A percentile compares a stretch with the other conserved stretches of the same genome.
These are phyloP conservation scores for Amiota communis DNA, from an alignment of 2,888 invertebrate species.

Conservation along the genomic window DNA sequence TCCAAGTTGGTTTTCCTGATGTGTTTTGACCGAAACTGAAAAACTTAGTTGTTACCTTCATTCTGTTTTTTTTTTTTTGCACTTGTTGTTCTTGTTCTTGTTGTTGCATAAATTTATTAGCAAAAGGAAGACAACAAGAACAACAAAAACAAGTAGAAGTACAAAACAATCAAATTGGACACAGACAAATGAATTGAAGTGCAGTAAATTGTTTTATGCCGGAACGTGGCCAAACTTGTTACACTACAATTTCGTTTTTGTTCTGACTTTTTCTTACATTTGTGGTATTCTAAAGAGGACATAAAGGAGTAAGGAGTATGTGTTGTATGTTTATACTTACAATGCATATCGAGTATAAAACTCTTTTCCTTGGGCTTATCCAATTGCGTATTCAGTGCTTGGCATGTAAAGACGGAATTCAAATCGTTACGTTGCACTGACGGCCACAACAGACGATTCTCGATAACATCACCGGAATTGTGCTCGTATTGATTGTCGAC, in stretches of 20 bases:
- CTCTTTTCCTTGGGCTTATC: constrained; percentile 86
- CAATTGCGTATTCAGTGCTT: constrained; percentile 88
- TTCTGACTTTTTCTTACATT: background rate
- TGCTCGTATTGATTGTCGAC: constrained; percentile 89
- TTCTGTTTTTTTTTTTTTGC: too few relatives aligned
- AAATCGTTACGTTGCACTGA: constrained; percentile 85
- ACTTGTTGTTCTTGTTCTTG: background rate
- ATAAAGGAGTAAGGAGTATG: too few relatives aligned
- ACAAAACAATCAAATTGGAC: constrained; percentile 13
- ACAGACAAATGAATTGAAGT: constrained; percentile 24
- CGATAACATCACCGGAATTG: constrained; percentile 89
- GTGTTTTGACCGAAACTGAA: background rate
- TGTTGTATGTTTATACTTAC: constrained; percentile 76
- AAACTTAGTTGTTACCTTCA: constrained; percentile 11
- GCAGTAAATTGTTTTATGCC: constrained; percentile 8
- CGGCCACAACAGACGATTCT: constrained; percentile 85
- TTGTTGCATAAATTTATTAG: constrained; percentile 26
- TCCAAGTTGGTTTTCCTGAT: constrained; percentile 14
- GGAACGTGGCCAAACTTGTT: constrained; percentile 13
- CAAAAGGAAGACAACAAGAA: constrained; percentile 11
- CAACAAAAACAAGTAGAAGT: background rate
- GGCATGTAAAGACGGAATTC: constrained; percentile 90
- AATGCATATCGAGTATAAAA: constrained; percentile 83
- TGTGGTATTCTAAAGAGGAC: background rate
- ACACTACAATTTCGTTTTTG: background rate